Evolutionary conservation across 2,797 vertebrate species (phyloP), one percentile per base, ranked within the genome.

Genomic region (Antennarius maculatus): DNA sequence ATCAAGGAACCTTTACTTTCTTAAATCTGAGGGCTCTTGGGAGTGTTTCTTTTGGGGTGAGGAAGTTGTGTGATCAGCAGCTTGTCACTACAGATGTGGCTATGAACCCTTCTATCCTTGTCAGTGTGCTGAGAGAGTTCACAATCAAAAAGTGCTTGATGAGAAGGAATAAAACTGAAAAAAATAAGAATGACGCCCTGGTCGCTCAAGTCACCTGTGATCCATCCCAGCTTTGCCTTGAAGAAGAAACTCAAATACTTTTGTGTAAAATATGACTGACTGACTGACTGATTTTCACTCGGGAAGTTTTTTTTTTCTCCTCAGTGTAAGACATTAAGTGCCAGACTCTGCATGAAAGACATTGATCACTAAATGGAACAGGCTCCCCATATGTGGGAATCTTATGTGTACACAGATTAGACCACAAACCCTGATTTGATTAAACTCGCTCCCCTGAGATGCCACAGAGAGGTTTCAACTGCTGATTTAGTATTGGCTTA

Each of bases 341-440:
- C 15, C 39, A 76, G 41, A 62, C 34, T 54, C 45, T 1, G 13
- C 13, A 37, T 28, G 16, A 34, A 61, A 60, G 29, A 64, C 51
- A 64, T 8, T 41, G 61, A 72, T 69, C 61, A 60, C 13, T 71
- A 42, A 76, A 61, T 58, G 42, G 31, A 34, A 54, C 57, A 53
- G 45, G 31, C 31, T 34, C 31, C 53, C n/a, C 54, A 62, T 46
- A 37, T 15, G 28, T 57, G 39, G 49, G 41, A 59, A 29, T 61
- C 37, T 53, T 56, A 60, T 76, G 34, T 42, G 62, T 57, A 79
- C 80, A 67, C 60, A 82, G 71, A 81, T 81, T 69, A 77, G 60
- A 82, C 81, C 83, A 68, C 81, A 82, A 77, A 81, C 55, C 71
- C 31, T 61, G 66, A 50, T 71, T 59, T 70, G 69, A 81, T 82